Evolutionary conservation across 1,140 invertebrate genomes (phyloP), one percentile per base, ranked within the genome.

Genomic region (Heliconius congener): DNA sequence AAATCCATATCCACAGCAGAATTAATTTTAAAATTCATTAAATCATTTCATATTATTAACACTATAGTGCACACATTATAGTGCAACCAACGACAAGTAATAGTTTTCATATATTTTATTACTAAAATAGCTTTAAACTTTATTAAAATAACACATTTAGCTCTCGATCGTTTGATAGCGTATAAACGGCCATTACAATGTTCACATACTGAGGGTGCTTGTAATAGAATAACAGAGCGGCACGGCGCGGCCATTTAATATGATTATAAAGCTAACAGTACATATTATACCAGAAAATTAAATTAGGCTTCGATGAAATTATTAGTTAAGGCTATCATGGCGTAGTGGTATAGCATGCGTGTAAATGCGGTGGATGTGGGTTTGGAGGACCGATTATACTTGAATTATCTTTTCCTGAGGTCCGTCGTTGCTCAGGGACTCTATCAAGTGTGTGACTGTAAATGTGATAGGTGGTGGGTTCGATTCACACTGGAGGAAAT

Each of bases 191-290:
- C 55, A 9, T 66, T 66, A 66, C 60, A 66, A 1, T 16, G 60
- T 66, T 16, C 60, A 66, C 60, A 5, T 66, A 66, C 13, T 13
- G 13, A 66, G 60, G 27, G 60, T 16, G 60, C 60, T 66, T 27
- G 60, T 66, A 66, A 66, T 66, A 66, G 27, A 66, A 66, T 66
- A 66, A 66, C 60, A 66, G 8, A 66, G 60, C 60, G 60, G 60
- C 60, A 66, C 60, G 60, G 60, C 4, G n/a, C 60, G 60, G 27
- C 23, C 60, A 66, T 66, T 66, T 6, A 13, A 27, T 9, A 66
- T 66, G n/a, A 66, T 13, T 66, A 66, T 66, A 27, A 66, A 66
- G 60, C 60, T 66, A 66, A 66, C 23, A 30, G 9, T 13, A 16
- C n/a, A 27, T 66, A 13, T 66, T 66, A 30, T 30, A 13, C 23